Conservation (phyloP, 1,140 invertebrate species). For the Drosophila tropicalis region DNA sequence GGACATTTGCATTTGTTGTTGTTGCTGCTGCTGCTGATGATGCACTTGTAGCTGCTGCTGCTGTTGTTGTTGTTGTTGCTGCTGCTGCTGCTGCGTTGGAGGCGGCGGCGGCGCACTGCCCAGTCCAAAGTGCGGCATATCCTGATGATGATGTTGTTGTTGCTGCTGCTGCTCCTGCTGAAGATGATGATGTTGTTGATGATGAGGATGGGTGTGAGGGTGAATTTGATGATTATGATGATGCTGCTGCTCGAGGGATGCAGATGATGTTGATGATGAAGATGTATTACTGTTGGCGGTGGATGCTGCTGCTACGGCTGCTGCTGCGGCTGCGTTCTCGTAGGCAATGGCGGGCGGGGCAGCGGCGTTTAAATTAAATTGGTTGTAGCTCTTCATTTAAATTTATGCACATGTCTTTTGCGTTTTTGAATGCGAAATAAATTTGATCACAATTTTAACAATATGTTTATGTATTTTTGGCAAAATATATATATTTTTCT, state of each 20-base stretch:
- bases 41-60: slow-evolving; percentile 74
- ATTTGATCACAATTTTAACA: slow-evolving; percentile 22
- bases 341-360: slow-evolving; percentile 71
- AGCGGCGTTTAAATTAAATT: slow-evolving; percentile 79
- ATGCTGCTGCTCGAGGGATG: slow-evolving; percentile 27
- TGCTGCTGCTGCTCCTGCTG: slow-evolving; percentile 41
- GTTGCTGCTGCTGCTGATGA: slow-evolving; percentile 67
- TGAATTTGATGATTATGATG: slow-evolving; percentile 34
- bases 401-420: slow-evolving; percentile 66
- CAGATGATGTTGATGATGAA: slow-evolving; percentile 20
- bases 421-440: slow-evolving; percentile 37
- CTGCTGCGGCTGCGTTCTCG: slow-evolving; percentile 64
- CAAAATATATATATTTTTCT: slow-evolving; percentile 43
- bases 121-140: slow-evolving; percentile 82
- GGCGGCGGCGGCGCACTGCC: slow-evolving; percentile 77
- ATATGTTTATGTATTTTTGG: slow-evolving; percentile 52
- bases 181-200: slow-evolving; percentile 18
- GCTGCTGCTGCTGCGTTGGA: slow-evolving; percentile 84
- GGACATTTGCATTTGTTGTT: slow-evolving; percentile 75
- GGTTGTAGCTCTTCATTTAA: slow-evolving; percentile 77
- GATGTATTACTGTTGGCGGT: slow-evolving; percentile 31
- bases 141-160: slow-evolving; percentile 60
- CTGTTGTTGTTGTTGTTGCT: slow-evolving; percentile 65
- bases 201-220: slow-evolving; percentile 19
- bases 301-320: slow-evolving; percentile 22